These are phyloP conservation scores for Drosophila mettleri DNA, from an alignment of 2,888 invertebrate genomes.

Conservation along the genomic window DNA sequence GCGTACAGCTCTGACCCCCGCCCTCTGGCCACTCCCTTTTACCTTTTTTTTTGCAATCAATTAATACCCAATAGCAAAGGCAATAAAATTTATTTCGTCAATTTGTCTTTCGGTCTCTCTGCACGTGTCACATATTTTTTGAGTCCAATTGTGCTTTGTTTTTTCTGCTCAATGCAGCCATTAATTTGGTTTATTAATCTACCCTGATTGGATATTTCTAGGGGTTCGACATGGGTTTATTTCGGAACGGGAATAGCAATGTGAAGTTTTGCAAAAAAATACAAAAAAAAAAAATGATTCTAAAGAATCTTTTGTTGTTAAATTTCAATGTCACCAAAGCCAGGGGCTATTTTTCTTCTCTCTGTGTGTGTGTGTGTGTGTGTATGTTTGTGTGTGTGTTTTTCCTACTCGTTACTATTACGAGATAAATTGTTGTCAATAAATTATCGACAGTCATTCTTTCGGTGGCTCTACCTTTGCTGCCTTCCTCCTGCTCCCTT, in stretches of 20 bases:
- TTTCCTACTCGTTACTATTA: slow-evolving; percentile 67
- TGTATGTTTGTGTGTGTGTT: slow-evolving; percentile 14
- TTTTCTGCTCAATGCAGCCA: slow-evolving; percentile 57
- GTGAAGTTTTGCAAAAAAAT: slow-evolving; percentile 17
- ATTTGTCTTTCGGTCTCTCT: slow-evolving; percentile 68
- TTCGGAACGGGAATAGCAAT: not conserved
- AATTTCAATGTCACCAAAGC: slow-evolving; percentile 82
- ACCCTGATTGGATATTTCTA: slow-evolving; percentile 36
- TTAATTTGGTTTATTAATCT: slow-evolving; percentile 77
- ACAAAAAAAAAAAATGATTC: slow-evolving; percentile 5
- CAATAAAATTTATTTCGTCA: slow-evolving; percentile 68
- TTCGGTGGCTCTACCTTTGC: slow-evolving; percentile 32
- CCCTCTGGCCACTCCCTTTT: not conserved
- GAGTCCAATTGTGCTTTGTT: slow-evolving; percentile 27
- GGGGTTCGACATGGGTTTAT: slow-evolving; percentile 1
- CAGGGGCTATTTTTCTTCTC: slow-evolving; percentile 53
- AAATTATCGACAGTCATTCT: slow-evolving; percentile 79
- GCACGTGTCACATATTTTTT: slow-evolving; percentile 70
- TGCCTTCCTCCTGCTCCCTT: slow-evolving; percentile 7
- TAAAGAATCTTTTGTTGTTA: slow-evolving; percentile 64
- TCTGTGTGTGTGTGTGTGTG: slow-evolving; percentile 13
- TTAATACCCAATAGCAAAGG: slow-evolving; percentile 69
- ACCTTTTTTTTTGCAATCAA: slow-evolving; percentile 46
- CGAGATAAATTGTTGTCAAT: slow-evolving; percentile 83
- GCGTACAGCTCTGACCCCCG: not conserved